These are phyloP conservation scores for Parapristionchus giblindavisi DNA, from an alignment of 2,888 invertebrate species.

Conservation along the genomic window DNA sequence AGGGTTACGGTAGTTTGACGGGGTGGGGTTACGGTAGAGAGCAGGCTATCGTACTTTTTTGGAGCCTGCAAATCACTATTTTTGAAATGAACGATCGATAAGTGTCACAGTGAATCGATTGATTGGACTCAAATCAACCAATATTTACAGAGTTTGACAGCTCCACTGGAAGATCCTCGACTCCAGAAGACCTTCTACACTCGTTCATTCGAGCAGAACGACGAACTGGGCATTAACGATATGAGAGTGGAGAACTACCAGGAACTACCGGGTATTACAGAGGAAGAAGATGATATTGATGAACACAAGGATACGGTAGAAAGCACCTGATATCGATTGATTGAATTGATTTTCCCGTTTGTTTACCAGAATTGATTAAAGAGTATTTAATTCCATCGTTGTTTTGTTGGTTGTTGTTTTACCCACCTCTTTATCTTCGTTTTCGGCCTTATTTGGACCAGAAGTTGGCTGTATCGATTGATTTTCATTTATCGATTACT, in stretches of 20 bases:
- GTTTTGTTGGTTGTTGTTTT: no score
- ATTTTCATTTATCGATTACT: background rate
- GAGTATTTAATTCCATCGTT: background rate
- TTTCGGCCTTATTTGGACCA: background rate
- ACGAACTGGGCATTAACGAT: slow-evolving; percentile 88
- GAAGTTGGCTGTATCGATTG: background rate
- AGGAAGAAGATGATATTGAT: slow-evolving; percentile 55
- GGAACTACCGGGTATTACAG: slow-evolving; percentile 54
- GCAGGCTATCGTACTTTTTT: background rate
- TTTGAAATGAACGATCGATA: background rate
- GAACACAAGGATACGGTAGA: slow-evolving; percentile 33
- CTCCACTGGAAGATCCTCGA: slow-evolving; percentile 72
- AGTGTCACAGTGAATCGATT: background rate
- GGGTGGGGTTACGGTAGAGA: background rate
- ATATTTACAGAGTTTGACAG: slow-evolving; percentile 59
- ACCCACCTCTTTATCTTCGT: slow-evolving; percentile 12
- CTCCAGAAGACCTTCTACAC: slow-evolving; percentile 83
- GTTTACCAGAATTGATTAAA: background rate
- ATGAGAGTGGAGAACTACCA: slow-evolving; percentile 89
- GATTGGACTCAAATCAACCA: background rate
- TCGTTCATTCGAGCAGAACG: slow-evolving; percentile 88
- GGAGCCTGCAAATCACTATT: background rate
- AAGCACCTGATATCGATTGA: slow-evolving; percentile 10
- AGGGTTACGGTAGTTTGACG: background rate
- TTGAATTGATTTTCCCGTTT: background rate